phyloP scores from a whole-genome alignment of 2,888 invertebrate genomes.

The Cephonodes hylas region DNA sequence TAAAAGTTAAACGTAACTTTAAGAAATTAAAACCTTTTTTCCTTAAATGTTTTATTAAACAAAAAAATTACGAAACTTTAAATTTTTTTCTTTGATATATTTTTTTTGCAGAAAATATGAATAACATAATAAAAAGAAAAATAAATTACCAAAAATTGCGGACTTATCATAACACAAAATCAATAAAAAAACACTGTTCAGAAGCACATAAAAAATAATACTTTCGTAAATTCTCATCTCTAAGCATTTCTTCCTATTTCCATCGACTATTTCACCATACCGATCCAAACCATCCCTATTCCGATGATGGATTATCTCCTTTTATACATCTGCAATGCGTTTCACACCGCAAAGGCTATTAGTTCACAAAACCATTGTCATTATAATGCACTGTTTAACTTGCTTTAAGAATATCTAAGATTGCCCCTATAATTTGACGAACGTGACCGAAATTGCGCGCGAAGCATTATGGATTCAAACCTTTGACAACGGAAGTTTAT shows the following conservation, averaged over 20 bases:
- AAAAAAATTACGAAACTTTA: no score
- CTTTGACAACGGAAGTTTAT: constrained; percentile 16
- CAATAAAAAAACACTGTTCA: no score
- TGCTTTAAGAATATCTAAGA: constrained; percentile 43
- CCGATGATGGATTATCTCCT: constrained; percentile 64
- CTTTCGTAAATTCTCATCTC: not conserved
- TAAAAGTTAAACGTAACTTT: no score
- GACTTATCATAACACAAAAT: no score
- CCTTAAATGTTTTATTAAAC: no score
- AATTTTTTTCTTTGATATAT: no score
- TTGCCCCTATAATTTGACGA: no score
- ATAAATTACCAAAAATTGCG: no score
- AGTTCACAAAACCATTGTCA: constrained; percentile 66
- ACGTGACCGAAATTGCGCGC: constrained; percentile 42
- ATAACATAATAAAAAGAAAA: no score
- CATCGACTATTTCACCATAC: constrained; percentile 24
- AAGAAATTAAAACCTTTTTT: no score
- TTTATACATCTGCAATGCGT: constrained; percentile 54
- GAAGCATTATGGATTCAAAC: constrained; percentile 37
- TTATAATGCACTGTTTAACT: constrained; percentile 74
- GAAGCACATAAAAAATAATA: no score
- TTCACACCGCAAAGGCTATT: constrained; percentile 77
- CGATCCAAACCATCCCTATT: constrained; percentile 35
- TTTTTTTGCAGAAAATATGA: no score
- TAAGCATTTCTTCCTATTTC: not conserved